Percentiles rank a stretch among this genome's conserved stretches.
Evolutionary conservation across 2,113 vertebrate species (phyloP).

Genomic region (Cavia porcellus): DNA sequence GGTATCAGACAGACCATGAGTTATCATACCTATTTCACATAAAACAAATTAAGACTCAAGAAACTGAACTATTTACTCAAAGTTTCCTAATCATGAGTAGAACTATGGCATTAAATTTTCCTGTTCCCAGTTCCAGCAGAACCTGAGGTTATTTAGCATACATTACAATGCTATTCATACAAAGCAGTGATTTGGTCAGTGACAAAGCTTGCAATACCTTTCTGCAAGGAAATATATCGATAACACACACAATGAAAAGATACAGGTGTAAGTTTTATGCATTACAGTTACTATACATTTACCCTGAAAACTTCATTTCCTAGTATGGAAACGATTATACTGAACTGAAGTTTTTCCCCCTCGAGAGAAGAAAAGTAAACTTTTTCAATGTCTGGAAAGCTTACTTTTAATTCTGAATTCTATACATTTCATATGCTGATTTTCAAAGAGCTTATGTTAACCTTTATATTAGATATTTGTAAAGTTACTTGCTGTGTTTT

Average conservation of each 20-base stretch:
- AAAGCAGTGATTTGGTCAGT: constrained; percentile 32
- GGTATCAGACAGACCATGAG: not conserved
- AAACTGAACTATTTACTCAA: constrained; percentile 14
- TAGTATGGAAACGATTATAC: constrained; percentile 66
- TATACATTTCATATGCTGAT: constrained; percentile 57
- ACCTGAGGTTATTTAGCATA: not conserved
- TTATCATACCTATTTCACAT: not conserved
- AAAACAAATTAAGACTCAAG: constrained; percentile 26
- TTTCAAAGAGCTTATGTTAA: constrained; percentile 64
- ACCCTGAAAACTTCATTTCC: constrained; percentile 57
- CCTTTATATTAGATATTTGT: constrained; percentile 73
- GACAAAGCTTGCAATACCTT: not conserved
- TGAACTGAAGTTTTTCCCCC: not conserved
- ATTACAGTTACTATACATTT: not conserved
- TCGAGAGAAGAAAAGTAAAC: constrained; percentile 63
- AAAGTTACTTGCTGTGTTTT: constrained; percentile 69
- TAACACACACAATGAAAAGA: constrained; percentile 53
- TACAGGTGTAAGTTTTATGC: constrained; percentile 64
- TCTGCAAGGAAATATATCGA: not conserved
- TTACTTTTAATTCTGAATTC: constrained; percentile 73
- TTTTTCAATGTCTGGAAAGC: constrained; percentile 24
- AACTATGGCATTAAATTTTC: constrained; percentile 24
- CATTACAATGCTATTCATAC: not conserved
- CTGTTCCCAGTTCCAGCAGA: not conserved
- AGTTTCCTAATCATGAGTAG: constrained; percentile 13